A percentile compares a stretch with the other conserved stretches of the same genome.
Evolutionary conservation across 2,113 vertebrate genomes (phyloP).

Genomic region (Coptodon bakossiorum): DNA sequence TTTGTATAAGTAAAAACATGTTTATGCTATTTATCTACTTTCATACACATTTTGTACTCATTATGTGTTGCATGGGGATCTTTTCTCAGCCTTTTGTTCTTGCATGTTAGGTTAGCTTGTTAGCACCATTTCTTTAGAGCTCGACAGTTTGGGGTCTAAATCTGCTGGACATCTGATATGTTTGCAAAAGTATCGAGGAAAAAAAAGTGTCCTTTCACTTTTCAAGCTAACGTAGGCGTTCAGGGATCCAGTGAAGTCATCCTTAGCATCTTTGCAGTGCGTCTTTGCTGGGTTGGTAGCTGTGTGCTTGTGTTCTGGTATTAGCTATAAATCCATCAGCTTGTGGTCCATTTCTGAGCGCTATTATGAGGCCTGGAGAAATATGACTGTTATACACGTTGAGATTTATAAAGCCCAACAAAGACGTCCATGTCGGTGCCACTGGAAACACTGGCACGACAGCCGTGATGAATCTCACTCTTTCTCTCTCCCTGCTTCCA

Average conservation of each 20-base stretch:
- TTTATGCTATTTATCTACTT: neutral
- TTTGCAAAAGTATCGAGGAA: rapidly evolving
- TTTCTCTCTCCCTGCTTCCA: neutral
- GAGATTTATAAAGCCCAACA: slow-evolving; percentile 32
- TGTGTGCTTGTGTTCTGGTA: neutral
- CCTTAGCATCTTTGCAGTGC: neutral
- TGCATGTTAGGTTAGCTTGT: too few species aligned
- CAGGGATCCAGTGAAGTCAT: neutral
- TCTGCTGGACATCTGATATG: neutral
- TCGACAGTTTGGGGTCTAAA: neutral
- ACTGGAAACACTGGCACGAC: slow-evolving; percentile 29
- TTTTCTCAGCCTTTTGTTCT: neutral
- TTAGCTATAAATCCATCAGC: slow-evolving; percentile 1
- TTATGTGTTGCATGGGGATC: neutral
- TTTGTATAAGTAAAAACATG: neutral
- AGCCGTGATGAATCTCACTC: slow-evolving; percentile 41
- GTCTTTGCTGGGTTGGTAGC: neutral
- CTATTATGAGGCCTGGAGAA: neutral
- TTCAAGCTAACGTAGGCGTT: neutral
- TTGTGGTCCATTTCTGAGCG: neutral
- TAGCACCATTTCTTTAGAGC: neutral
- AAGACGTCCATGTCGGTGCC: slow-evolving; percentile 29
- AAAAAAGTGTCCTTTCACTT: neutral
- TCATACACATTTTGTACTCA: neutral
- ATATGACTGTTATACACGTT: slow-evolving; percentile 18